Evolutionary conservation across 2,797 vertebrate species (phyloP).

Genomic region (Crotalus adamanteus): DNA sequence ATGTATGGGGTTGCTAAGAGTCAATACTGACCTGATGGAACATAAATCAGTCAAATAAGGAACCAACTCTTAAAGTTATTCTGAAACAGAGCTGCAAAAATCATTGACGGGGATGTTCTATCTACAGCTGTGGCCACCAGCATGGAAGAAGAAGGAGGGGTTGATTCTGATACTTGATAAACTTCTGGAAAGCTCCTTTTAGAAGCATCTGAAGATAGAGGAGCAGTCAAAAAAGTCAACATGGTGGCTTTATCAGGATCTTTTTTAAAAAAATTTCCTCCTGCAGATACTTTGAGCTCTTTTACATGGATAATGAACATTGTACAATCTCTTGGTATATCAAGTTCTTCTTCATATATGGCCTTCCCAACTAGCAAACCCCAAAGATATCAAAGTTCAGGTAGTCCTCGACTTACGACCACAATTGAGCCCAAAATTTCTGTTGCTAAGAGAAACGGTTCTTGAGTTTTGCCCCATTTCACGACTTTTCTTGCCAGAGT

Average conservation of each 20-base stretch:
- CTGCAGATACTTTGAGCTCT: background rate
- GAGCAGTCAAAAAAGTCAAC: background rate
- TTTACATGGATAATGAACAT: background rate
- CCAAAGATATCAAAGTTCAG: background rate
- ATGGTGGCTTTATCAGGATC: too few species aligned
- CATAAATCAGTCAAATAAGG: background rate
- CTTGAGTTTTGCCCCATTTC: background rate
- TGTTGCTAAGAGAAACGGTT: background rate
- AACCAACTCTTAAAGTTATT: background rate
- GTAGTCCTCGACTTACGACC: background rate
- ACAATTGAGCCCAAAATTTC: background rate
- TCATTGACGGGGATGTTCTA: background rate
- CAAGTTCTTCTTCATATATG: background rate
- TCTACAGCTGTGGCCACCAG: background rate
- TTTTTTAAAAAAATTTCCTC: too few species aligned
- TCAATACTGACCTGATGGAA: background rate
- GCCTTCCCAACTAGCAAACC: background rate
- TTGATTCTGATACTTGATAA: background rate
- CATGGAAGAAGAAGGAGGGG: background rate
- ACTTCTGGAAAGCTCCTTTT: background rate
- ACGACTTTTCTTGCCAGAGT: background rate
- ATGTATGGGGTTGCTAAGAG: background rate
- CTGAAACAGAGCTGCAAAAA: background rate
- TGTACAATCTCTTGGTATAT: background rate
- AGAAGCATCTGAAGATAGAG: background rate